Base-by-base conservation (phyloP, 2,888 invertebrate species). In the Tholera decimalis region DNA sequence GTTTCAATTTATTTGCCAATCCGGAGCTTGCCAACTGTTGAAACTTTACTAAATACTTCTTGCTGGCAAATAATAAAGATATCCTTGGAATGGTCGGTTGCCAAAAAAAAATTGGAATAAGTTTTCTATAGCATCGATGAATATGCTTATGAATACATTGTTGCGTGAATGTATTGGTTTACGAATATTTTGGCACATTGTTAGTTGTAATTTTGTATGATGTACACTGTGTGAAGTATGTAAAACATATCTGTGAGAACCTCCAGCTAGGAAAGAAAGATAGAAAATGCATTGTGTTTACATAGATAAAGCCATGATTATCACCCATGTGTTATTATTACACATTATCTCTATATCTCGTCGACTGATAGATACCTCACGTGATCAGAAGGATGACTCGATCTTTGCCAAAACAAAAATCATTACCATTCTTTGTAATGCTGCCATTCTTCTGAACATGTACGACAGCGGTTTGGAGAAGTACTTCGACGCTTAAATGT, bases 21-120 rank as follows among this genome's bases (percentile, higher is more conserved):
- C 65, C 60, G 35, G 13, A 37, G 41, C 67, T 56, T 82, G 77
- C 67, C 80, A 76, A 80, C 69, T 51, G 80, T 73, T 82, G 63
- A 73, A 80, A 80, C 60, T 82, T 82, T 70, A 62, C 82, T 82
- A 79, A 82, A 82, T 70, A 76, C 76, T 70, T 79, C 63, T 76
- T 80, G 68, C 51, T 79, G 49, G 62, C 18, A 72, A 55, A 70
- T 70, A 73, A 73, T 72, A 81, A 79, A 76, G 65, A 58, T 76
- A 65, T 67, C 49, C 60, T 63, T 46, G 53, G 53, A 70, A 63
- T 82, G 69, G 76, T 76, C 39, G 46, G 37, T 43, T 65, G 79
- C 79, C 79, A 79, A 50, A 47, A 65, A 71, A 79, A 67, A 66
- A 47, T n/a, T 50, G 5, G 64, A 70, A 73, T 53, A 73, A 80